Evolutionary conservation across 1,140 invertebrate species (phyloP).

Genomic region (Calosoma granatense): DNA sequence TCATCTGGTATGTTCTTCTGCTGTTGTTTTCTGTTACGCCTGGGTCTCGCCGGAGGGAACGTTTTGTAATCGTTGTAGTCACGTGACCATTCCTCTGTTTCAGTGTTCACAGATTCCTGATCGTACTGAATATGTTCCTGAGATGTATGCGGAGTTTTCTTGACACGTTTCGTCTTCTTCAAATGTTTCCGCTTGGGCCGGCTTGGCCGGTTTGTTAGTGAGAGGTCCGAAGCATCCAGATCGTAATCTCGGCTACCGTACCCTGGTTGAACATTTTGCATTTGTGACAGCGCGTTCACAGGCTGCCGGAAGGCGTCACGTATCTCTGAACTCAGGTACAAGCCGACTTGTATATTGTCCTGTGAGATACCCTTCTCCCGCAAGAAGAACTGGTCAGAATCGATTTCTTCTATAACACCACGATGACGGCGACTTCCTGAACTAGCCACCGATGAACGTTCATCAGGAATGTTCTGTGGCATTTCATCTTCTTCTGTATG

Average conservation of each 20-base stretch:
- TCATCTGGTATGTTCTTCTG: conserved; percentile 20
- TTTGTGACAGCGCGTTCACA: conserved; percentile 48
- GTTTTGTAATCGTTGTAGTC: conserved; percentile 24
- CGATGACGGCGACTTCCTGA: conserved; percentile 34
- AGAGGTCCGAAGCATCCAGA: conserved; percentile 22
- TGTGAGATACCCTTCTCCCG: conserved; percentile 67
- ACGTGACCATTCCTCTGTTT: conserved; percentile 21
- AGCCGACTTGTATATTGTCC: conserved; percentile 65
- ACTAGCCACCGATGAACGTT: conserved; percentile 22
- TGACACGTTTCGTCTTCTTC: conserved; percentile 31
- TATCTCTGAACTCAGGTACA: conserved; percentile 66
- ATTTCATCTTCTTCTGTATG: conserved; percentile 17
- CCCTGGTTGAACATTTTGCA: conserved; percentile 39
- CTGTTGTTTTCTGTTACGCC: conserved; percentile 27
- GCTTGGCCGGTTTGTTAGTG: conserved; percentile 22
- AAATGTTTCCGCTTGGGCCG: conserved; percentile 22
- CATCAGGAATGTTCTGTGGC: conserved; percentile 17
- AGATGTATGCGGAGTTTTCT: conserved; percentile 32
- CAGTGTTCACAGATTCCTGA: conserved; percentile 23
- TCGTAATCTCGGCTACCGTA: conserved; percentile 19
- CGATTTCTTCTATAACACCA: conserved; percentile 69
- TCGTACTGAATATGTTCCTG: conserved; percentile 26
- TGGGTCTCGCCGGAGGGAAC: conserved; percentile 33
- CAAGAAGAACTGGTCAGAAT: conserved; percentile 78
- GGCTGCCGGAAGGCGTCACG: conserved; percentile 61